Evolutionary conservation across 2,797 vertebrate species (phyloP).

Genomic region (Anisognathus igniventris): DNA sequence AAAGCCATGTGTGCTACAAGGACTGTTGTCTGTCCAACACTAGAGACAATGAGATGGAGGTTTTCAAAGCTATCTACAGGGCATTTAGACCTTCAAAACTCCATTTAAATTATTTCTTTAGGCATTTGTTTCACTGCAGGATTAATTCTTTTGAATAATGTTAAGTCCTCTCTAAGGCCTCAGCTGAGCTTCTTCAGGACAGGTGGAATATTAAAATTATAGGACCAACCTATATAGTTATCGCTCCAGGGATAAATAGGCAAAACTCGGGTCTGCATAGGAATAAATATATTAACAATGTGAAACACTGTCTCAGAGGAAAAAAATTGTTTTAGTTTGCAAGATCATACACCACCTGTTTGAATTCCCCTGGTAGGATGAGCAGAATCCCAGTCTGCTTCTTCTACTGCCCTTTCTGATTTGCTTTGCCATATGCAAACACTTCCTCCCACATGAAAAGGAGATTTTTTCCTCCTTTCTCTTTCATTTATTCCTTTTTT

Average conservation of each 20-base stretch:
- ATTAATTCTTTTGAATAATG: conserved; percentile 10
- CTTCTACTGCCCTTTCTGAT: not conserved
- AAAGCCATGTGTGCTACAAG: not conserved
- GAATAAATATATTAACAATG: conserved; percentile 7
- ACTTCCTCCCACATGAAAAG: not conserved
- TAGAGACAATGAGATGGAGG: not conserved
- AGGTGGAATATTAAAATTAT: not conserved
- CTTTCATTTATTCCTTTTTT: not conserved
- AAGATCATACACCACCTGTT: not conserved
- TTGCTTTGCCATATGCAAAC: not conserved
- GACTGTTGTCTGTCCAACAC: not conserved
- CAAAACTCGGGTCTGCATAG: not conserved
- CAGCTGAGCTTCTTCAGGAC: not conserved
- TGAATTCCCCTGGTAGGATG: not conserved
- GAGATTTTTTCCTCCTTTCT: not conserved
- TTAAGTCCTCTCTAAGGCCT: not conserved
- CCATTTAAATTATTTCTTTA: not conserved
- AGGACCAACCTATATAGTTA: not conserved
- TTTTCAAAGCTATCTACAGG: not conserved
- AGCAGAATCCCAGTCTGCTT: not conserved
- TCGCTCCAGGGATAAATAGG: not conserved
- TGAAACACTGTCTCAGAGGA: not conserved
- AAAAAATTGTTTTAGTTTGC: not conserved
- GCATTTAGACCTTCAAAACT: not conserved
- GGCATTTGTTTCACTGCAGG: not conserved